Evolutionary conservation across 2,888 invertebrate genomes (phyloP).

Genomic region (Pristionchus japonicus): DNA sequence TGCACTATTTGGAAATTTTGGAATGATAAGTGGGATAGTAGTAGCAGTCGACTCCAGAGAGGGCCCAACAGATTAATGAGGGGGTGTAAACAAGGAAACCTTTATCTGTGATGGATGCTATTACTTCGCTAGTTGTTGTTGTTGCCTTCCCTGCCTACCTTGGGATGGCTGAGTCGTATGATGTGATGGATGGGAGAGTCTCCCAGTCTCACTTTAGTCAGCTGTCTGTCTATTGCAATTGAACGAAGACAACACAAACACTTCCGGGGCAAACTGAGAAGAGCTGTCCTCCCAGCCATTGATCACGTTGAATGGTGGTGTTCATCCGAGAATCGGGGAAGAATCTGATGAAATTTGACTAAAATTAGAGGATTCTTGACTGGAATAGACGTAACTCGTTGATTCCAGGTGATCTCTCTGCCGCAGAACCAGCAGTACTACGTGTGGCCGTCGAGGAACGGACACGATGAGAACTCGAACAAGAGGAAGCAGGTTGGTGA

Average conservation of each 20-base stretch:
- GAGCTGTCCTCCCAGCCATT: not conserved
- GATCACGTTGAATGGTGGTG: not conserved
- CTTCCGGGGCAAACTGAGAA: not conserved
- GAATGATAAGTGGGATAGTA: not conserved
- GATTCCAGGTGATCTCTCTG: slow-evolving; percentile 32
- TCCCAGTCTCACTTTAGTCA: not conserved
- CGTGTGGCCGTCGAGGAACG: slow-evolving; percentile 25
- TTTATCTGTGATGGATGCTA: not conserved
- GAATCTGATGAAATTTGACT: not conserved
- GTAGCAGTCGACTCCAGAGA: not conserved
- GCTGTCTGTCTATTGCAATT: not conserved
- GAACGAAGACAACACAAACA: not conserved
- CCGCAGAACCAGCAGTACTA: slow-evolving; percentile 15
- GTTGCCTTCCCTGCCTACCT: not conserved
- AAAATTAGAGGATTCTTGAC: not conserved
- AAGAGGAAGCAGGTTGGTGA: slow-evolving; percentile 23
- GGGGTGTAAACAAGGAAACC: not conserved
- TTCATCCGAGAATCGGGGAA: too few species aligned
- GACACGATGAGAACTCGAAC: slow-evolving; percentile 41
- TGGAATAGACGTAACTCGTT: not conserved
- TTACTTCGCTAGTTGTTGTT: not conserved
- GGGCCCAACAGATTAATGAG: not conserved
- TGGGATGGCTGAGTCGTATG: not conserved
- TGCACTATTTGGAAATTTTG: too few species aligned
- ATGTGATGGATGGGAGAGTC: not conserved